These are phyloP conservation scores for Mustelus asterias DNA, from an alignment of 2,113 vertebrate species.

Conservation along the genomic window DNA sequence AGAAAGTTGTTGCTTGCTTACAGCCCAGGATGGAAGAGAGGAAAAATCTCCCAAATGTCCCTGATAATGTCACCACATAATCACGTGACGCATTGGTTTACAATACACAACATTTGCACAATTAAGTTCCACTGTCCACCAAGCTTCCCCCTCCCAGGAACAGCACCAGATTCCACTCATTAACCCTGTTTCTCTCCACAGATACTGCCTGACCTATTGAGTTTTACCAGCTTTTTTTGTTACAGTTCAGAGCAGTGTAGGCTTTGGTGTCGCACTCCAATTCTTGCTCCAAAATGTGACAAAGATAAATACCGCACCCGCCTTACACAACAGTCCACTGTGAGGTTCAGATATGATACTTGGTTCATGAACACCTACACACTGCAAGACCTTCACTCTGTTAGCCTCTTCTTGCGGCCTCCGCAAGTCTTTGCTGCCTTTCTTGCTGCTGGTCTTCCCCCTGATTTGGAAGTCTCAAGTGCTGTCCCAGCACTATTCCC, in stretches of 20 bases:
- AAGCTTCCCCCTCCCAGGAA: no score
- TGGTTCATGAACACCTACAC: neutral
- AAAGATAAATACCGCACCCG: neutral
- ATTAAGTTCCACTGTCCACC: no score
- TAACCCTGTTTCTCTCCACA: no score
- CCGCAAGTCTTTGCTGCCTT: neutral
- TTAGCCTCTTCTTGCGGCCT: neutral
- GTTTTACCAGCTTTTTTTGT: no score
- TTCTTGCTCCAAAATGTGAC: neutral
- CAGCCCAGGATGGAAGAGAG: no score
- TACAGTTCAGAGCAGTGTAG: neutral
- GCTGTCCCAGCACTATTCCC: neutral
- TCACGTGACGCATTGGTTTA: no score
- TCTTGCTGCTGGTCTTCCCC: neutral
- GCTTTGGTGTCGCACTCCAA: neutral
- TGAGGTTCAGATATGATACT: neutral
- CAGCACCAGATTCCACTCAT: no score
- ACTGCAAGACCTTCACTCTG: neutral
- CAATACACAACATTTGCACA: no score
- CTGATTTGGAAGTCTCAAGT: neutral
- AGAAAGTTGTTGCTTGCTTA: no score
- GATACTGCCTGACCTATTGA: no score
- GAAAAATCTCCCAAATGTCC: no score
- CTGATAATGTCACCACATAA: no score
- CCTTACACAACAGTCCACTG: neutral